Percentiles rank a stretch among this genome's conserved stretches.
Conservation (phyloP, 1,140 invertebrate species). For the Manduca sexta region DNA sequence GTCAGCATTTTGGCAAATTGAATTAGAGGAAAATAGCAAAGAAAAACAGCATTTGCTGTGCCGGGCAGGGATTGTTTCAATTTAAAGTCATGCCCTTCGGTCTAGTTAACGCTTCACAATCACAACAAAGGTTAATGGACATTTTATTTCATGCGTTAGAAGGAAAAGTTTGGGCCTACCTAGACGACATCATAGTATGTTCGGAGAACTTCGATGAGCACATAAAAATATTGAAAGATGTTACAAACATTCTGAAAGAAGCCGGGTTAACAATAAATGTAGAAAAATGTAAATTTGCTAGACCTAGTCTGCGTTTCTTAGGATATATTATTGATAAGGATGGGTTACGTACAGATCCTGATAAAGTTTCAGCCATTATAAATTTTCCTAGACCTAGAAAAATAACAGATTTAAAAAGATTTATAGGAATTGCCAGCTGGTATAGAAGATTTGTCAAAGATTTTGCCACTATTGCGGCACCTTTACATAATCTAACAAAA, state of each 20-base stretch:
- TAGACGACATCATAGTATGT: conserved; percentile 50
- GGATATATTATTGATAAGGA: conserved; percentile 37
- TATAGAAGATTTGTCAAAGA: too few species aligned
- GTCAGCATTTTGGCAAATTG: conserved; percentile 47
- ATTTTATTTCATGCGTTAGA: conserved; percentile 20
- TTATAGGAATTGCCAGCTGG: too few species aligned
- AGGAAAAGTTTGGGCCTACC: conserved; percentile 23
- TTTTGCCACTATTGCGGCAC: conserved; percentile 42
- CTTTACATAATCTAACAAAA: conserved; percentile 46
- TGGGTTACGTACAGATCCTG: conserved; percentile 50
- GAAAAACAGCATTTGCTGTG: conserved; percentile 35
- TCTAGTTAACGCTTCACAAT: conserved; percentile 22
- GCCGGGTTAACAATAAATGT: conserved; percentile 33
- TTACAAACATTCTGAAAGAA: conserved; percentile 24
- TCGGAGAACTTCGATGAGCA: conserved; percentile 32
- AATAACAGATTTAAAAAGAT: too few species aligned
- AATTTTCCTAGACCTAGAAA: conserved; percentile 52
- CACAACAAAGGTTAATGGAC: conserved; percentile 34
- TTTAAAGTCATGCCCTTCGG: too few species aligned
- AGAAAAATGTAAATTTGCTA: too few species aligned
- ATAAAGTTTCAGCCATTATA: conserved; percentile 56
- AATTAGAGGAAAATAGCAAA: conserved; percentile 21
- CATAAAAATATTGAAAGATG: conserved; percentile 20
- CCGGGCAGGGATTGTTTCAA: too few species aligned
- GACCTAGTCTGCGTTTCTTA: conserved; percentile 29